Evolutionary conservation across 2,797 vertebrate species (phyloP).

Genomic region (Gambelia wislizenii): DNA sequence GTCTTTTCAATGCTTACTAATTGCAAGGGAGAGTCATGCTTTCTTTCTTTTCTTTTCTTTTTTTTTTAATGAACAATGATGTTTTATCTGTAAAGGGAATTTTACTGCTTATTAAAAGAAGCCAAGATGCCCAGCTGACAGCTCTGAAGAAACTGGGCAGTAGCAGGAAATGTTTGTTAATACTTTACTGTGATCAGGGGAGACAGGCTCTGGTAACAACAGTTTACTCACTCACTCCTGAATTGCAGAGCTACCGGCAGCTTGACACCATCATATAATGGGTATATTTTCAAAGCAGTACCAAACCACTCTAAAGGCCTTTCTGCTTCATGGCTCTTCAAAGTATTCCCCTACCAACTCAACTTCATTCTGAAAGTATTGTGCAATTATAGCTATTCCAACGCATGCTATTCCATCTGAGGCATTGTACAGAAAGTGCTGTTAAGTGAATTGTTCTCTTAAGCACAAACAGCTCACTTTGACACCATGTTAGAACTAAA

Average conservation of each 20-base stretch:
- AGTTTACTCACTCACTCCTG: neutral
- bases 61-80: neutral
- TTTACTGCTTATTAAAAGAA: slow-evolving; percentile 22
- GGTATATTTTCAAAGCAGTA: neutral
- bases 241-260: neutral
- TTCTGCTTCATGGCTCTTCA: neutral
- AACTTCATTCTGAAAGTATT: neutral
- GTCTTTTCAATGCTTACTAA: slow-evolving; percentile 25
- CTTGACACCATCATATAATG: neutral
- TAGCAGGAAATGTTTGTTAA: slow-evolving; percentile 7
- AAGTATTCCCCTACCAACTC: neutral
- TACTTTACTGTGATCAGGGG: neutral
- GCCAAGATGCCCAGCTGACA: neutral
- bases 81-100: slow-evolving; percentile 24
- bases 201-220: neutral
- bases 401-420: neutral
- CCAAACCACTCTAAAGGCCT: neutral
- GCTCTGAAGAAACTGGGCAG: slow-evolving; percentile 19
- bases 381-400: neutral
- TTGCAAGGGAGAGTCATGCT: slow-evolving; percentile 11
- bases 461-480: neutral
- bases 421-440: neutral
- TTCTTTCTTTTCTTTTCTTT: slow-evolving; percentile 13
- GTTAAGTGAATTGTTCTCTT: neutral
- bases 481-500: neutral